These are phyloP conservation scores for Nomada hirtipes DNA, from an alignment of 2,888 invertebrate species.

Conservation along the genomic window DNA sequence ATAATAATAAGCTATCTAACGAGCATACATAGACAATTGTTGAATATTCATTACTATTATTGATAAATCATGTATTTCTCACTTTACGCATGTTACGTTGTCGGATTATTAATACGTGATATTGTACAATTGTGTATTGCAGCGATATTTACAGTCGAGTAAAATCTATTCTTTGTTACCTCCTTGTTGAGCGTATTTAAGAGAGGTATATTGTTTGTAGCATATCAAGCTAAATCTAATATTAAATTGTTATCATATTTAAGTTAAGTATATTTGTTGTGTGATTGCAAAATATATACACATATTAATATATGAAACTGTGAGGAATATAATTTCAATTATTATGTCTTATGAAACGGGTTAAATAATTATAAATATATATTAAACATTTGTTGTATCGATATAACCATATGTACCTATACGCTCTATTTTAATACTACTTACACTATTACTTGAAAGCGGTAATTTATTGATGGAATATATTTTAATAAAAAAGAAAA, in stretches of 20 bases:
- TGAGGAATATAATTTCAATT: conserved; percentile 23
- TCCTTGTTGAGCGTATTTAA: conserved; percentile 43
- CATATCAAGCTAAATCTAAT: conserved; percentile 43
- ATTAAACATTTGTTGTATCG: conserved; percentile 32
- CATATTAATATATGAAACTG: conserved; percentile 26
- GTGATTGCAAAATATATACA: conserved; percentile 21
- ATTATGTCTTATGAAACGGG: conserved; percentile 20
- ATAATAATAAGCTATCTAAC: conserved; percentile 25
- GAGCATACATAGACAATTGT: conserved; percentile 25
- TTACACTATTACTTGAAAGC: not conserved
- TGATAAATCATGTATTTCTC: conserved; percentile 30
- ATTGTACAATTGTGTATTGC: conserved; percentile 30
- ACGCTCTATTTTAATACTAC: conserved; percentile 22
- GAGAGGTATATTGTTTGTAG: conserved; percentile 38
- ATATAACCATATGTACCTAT: conserved; percentile 16
- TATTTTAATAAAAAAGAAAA: conserved; percentile 11
- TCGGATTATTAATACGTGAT: conserved; percentile 30
- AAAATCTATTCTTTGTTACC: conserved; percentile 34
- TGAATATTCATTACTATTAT: conserved; percentile 22
- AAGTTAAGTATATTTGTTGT: conserved; percentile 57
- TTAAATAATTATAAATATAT: conserved; percentile 24
- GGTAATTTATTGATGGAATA: not conserved
- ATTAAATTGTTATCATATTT: conserved; percentile 49
- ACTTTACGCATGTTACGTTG: conserved; percentile 40
- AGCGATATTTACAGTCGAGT: conserved; percentile 17